Evolutionary conservation across 1,140 invertebrate genomes (phyloP), one percentile per base, ranked within the genome.

Genomic region (Habropoda laboriosa): DNA sequence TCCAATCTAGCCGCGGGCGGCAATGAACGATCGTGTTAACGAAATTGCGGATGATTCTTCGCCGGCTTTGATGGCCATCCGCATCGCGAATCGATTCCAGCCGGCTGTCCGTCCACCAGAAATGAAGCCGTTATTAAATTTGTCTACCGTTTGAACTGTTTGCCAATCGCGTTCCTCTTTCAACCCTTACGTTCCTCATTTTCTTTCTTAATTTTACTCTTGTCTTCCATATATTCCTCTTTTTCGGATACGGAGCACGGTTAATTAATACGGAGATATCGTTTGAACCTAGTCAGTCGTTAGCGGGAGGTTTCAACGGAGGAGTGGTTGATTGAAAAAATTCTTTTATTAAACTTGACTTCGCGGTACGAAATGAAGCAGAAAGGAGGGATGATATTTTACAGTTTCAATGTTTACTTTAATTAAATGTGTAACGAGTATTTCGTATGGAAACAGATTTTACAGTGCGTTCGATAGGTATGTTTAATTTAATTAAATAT

Each of bases 11-110:
- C 35, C n/a, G 6, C 32, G 4, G 10, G 40, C 16, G 49, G 24
- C n/a, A 21, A 18, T 3, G 12, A 64, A 51, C 45, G 3, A 53
- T 51, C 45, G 42, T 27, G 42, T 40, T 74, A 74, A 64, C 57
- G 24, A 74, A 74, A 74, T 64, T 74, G 58, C 45, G 16, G n/a
- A 24, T 38, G 21, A 49, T 73, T 58, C 40, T 64, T 10, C 18
- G 35, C 5, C 1, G 13, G 10, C 16, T 67, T 55, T 55, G 18
- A 42, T 38, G 8, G 18, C 7, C 2, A 24, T 40, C 21, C 6
- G n/a, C 24, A 24, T 21, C n/a, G 61, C 6, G 3, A 5, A 45
- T 57, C 38, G 21, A 32, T 72, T 7, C 8, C n/a, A n/a, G n/a
- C 24, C 53, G 6, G 16, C 16, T 24, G 30, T 58, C 32, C 4